phyloP scores from a whole-genome alignment of 2,888 invertebrate genomes.

The Lamellibrachia satsuma region DNA sequence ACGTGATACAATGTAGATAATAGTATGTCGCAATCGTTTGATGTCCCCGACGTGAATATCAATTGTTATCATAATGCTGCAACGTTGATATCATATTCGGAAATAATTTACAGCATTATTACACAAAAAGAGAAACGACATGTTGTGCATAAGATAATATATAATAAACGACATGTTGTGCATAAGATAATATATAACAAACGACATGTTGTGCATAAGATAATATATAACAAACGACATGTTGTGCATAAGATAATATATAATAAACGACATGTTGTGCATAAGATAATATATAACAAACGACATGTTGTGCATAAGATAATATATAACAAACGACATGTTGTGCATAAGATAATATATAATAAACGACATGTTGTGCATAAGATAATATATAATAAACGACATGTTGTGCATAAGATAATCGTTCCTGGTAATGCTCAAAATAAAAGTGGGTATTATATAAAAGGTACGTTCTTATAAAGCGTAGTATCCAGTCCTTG shows the following conservation, averaged over 20 bases:
- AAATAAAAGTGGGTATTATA: too few species aligned
- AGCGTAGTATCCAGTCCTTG: too few species aligned
- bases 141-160: not conserved
- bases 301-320: not conserved
- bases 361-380: not conserved
- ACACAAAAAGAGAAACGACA: not conserved
- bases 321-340: not conserved
- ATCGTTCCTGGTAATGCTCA: too few species aligned
- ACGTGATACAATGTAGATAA: not conserved
- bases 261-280: too few species aligned
- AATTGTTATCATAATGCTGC: not conserved
- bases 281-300: not conserved
- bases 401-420: too few species aligned
- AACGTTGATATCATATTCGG: not conserved
- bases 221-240: too few species aligned
- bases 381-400: not conserved
- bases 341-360: not conserved
- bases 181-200: too few species aligned
- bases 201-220: too few species aligned
- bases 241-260: too few species aligned
- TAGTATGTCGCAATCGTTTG: not conserved
- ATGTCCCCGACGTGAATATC: not conserved
- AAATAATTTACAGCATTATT: not conserved
- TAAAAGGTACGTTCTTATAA: too few species aligned
- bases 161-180: too few species aligned